A percentile compares a stretch with the other conserved stretches of the same genome.
Conservation (phyloP, 2,113 vertebrate species). For the Gadus chalcogrammus region DNA sequence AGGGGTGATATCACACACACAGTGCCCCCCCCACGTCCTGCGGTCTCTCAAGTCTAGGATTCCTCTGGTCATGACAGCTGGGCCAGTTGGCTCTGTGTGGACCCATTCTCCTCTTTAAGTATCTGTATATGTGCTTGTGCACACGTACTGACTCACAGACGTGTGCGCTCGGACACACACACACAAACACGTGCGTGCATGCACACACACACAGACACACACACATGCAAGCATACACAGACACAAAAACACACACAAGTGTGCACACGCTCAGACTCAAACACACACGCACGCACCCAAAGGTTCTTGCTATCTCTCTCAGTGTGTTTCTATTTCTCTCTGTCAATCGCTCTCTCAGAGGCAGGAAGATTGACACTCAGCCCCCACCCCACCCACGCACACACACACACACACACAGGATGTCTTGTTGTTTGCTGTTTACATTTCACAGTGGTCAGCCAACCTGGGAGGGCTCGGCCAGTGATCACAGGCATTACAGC, state of each 20-base stretch:
- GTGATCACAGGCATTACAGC: slow-evolving; percentile 49
- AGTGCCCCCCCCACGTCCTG: slow-evolving; percentile 50
- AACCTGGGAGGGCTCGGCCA: slow-evolving; percentile 60
- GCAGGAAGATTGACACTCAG: not conserved
- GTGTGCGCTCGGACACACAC: not conserved
- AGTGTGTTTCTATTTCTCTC: not conserved
- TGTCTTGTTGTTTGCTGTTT: slow-evolving; percentile 66
- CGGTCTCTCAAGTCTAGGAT: slow-evolving; percentile 55
- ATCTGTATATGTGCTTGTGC: too few species aligned
- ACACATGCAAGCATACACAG: not conserved
- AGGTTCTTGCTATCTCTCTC: not conserved
- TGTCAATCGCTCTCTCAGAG: not conserved
- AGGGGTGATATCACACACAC: slow-evolving; percentile 35
- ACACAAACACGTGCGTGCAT: not conserved
- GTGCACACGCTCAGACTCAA: slow-evolving; percentile 1
- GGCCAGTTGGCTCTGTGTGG: slow-evolving; percentile 55
- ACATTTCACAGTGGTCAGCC: slow-evolving; percentile 60
- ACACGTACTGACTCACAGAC: not conserved
- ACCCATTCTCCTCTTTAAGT: slow-evolving; percentile 47
- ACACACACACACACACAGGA: slow-evolving; percentile 52
- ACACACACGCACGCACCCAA: slow-evolving; percentile 15
- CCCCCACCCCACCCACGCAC: not conserved
- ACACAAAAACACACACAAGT: not conserved
- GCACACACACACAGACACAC: not conserved
- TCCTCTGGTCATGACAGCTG: slow-evolving; percentile 69